A percentile compares a stretch with the other conserved stretches of the same genome.
Evolutionary conservation across 2,113 vertebrate genomes (phyloP).

Genomic region (Periophthalmodon schlosseri): DNA sequence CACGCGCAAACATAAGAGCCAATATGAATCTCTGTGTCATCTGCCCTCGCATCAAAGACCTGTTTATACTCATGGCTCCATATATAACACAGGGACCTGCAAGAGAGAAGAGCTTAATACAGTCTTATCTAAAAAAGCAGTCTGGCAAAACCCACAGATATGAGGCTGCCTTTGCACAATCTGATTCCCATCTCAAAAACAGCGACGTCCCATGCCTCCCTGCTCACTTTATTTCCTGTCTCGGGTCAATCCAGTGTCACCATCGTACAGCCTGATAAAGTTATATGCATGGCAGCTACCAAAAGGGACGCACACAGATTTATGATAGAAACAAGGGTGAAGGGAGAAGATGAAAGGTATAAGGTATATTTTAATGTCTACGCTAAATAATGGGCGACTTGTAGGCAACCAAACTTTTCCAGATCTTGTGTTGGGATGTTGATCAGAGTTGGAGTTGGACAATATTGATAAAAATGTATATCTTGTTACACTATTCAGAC

Average conservation of each 20-base stretch:
- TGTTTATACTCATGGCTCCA: conserved; percentile 54
- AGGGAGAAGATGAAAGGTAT: conserved; percentile 36
- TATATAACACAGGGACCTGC: conserved; percentile 56
- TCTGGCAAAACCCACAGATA: conserved; percentile 46
- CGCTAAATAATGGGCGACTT: neutral
- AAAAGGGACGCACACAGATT: conserved; percentile 53
- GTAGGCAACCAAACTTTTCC: too few relatives aligned
- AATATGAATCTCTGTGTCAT: conserved; percentile 58
- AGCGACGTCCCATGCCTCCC: conserved; percentile 24
- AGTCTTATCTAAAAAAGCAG: conserved; percentile 58
- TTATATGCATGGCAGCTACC: conserved; percentile 49
- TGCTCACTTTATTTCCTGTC: conserved; percentile 25
- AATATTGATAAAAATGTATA: neutral
- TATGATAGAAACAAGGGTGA: conserved; percentile 38
- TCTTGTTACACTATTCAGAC: neutral
- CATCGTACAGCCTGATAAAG: conserved; percentile 52
- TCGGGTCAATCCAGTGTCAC: conserved; percentile 67
- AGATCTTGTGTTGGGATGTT: too few relatives aligned
- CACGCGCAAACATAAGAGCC: conserved; percentile 63
- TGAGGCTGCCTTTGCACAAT: conserved; percentile 30
- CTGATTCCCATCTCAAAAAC: conserved; percentile 46
- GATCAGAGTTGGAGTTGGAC: neutral
- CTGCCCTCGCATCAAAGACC: conserved; percentile 64
- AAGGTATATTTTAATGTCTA: neutral
- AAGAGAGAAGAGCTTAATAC: conserved; percentile 46